Evolutionary conservation across 2,888 invertebrate species (phyloP), one percentile per base, ranked within the genome.

Genomic region (Digitonthophagus gazella): DNA sequence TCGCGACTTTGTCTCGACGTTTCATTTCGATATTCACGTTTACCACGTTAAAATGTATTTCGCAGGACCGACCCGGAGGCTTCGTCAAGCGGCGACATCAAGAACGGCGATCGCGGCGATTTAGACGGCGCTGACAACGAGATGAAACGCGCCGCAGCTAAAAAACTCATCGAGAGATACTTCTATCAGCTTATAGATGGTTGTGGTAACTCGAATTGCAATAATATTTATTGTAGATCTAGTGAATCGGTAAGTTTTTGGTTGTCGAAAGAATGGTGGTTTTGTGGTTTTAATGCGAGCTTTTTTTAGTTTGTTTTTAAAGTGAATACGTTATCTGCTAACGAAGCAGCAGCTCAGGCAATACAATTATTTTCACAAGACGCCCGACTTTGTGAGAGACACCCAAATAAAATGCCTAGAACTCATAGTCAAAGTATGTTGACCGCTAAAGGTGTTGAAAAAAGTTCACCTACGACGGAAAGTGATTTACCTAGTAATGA

Each of bases 171-270:
- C 74, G 95, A 96, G 83, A 88, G 93, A 78, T 97, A 96, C 83
- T 96, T 96, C 83, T 95, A 93, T 84, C 96, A 97, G 84, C 85
- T 97, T 73, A 90, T 93, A 57, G 93, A 95, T 81, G 97, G 97
- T 75, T 97, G 97, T 84, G 96, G 97, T 18, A 93, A 95, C 83
- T 86, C 89, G n/a, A 86, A 88, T 77, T 97, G 97, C 83, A 88
- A 89, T 78, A 97, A 97, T 84, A 88, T 89, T 78, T 88, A 91
- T 81, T 97, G 97, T 86, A 95, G 95, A 74, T 96, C 97, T 15
- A 95, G 94, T 83, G 93, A 93, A 77, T 89, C 91, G 85, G 93
- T 95, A 84, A 82, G 81, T 75, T 64, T 61, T 20, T 58, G 15
- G 15, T 15, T 3, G 11, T n/a, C n/a, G n/a, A n/a, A n/a, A n/a